Percentiles rank a stretch among this genome's conserved stretches.
phyloP scores from a whole-genome alignment of 2,888 invertebrate species.

The Idaea straminata region DNA sequence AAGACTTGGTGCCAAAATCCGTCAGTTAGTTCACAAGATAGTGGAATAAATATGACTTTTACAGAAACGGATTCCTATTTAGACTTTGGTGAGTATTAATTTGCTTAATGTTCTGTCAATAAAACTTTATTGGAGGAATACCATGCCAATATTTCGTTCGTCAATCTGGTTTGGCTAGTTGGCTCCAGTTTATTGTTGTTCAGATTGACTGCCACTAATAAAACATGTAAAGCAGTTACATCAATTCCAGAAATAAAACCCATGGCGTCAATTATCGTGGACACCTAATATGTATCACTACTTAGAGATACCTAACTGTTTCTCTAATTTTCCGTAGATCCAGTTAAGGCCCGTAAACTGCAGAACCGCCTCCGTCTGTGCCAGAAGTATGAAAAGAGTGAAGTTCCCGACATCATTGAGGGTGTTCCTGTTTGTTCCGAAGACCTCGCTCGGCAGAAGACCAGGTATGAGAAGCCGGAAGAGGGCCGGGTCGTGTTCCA shows the following conservation, averaged over 20 bases:
- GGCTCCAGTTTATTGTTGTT: background rate
- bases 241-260: background rate
- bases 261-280: background rate
- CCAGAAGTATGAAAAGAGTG: conserved; percentile 70
- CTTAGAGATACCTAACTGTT: background rate
- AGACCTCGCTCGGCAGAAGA: conserved; percentile 52
- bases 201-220: background rate
- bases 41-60: conserved; percentile 87
- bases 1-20: conserved; percentile 83
- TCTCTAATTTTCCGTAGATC: conserved; percentile 50
- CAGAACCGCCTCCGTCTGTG: conserved; percentile 64
- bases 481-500: conserved; percentile 59
- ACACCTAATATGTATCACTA: background rate
- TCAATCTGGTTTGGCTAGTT: background rate
- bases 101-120: background rate
- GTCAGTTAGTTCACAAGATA: conserved; percentile 87
- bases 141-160: background rate
- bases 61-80: conserved; percentile 83
- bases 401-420: conserved; percentile 76
- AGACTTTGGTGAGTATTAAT: conserved; percentile 60
- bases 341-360: conserved; percentile 55
- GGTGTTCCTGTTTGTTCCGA: conserved; percentile 74
- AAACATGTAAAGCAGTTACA: background rate
- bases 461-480: conserved; percentile 49
- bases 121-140: background rate